A percentile compares a stretch with the other conserved stretches of the same genome.
Conservation (phyloP, 2,888 invertebrate genomes). For the Zootermopsis nevadensis region DNA sequence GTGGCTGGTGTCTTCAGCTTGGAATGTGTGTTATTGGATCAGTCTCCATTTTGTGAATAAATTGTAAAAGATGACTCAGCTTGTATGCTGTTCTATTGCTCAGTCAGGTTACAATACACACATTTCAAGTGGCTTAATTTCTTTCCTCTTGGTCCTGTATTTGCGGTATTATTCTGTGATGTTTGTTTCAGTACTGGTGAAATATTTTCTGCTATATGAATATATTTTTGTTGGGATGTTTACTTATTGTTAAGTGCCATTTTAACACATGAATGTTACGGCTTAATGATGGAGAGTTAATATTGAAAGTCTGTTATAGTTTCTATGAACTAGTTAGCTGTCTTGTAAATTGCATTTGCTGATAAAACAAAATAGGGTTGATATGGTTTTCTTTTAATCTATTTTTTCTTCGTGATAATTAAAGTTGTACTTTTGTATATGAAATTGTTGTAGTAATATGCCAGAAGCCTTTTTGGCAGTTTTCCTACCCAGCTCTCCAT, state of each 20-base stretch:
- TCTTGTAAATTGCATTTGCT: constrained; percentile 28
- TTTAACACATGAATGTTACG: constrained; percentile 1
- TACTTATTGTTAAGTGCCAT: not conserved
- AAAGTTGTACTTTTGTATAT: constrained; percentile 47
- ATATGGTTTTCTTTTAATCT: not conserved
- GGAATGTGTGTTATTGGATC: not conserved
- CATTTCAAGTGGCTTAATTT: not conserved
- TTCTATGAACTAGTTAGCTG: constrained; percentile 2
- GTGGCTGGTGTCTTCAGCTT: constrained; percentile 36
- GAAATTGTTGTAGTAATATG: constrained; percentile 18
- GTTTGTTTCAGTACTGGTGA: constrained; percentile 19
- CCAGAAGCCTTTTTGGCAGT: not conserved
- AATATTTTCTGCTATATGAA: not conserved
- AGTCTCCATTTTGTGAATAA: not conserved
- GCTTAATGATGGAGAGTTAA: constrained; percentile 36
- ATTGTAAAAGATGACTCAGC: not conserved
- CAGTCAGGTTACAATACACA: not conserved
- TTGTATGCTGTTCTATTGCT: not conserved
- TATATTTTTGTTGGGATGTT: not conserved
- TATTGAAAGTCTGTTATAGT: not conserved
- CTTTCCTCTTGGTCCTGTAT: not conserved
- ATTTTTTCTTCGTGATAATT: constrained; percentile 18
- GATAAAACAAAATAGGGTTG: constrained; percentile 19
- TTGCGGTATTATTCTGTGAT: not conserved
- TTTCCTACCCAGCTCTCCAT: not conserved